These are phyloP conservation scores for Ptychobarbus kaznakovi DNA, from an alignment of 2,797 vertebrate species.

Conservation along the genomic window DNA sequence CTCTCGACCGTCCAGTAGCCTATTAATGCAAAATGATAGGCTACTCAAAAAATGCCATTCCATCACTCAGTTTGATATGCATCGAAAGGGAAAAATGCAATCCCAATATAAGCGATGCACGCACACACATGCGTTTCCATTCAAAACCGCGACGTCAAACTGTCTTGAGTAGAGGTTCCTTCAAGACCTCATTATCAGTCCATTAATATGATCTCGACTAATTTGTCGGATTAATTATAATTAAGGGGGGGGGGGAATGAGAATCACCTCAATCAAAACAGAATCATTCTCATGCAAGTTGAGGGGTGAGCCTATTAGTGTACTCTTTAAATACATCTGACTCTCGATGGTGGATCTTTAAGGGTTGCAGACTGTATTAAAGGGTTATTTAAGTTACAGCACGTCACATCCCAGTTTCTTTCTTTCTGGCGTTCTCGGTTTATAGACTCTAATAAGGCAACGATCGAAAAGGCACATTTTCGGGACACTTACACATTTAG, in stretches of 20 bases:
- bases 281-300: slow-evolving; percentile 62
- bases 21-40: background rate
- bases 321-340: slow-evolving; percentile 56
- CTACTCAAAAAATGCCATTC: background rate
- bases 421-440: background rate
- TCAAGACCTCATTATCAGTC: slow-evolving; percentile 75
- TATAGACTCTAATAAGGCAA: background rate
- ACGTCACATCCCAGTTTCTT: background rate
- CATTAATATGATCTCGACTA: slow-evolving; percentile 67
- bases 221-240: slow-evolving; percentile 78
- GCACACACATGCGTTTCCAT: slow-evolving; percentile 7
- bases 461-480: background rate
- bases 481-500: background rate
- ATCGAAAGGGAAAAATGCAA: background rate
- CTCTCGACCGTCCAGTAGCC: background rate
- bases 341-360: slow-evolving; percentile 35
- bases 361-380: slow-evolving; percentile 61
- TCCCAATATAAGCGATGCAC: background rate
- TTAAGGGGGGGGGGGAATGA: slow-evolving; percentile 72
- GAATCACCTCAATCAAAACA: slow-evolving; percentile 70
- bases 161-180: slow-evolving; percentile 74
- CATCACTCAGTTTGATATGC: background rate
- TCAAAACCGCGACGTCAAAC: slow-evolving; percentile 48
- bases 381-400: slow-evolving; percentile 52
- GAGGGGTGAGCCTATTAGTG: slow-evolving; percentile 50